phyloP scores from a whole-genome alignment of 2,113 vertebrate species.

The cattle (Bos taurus) region DNA sequence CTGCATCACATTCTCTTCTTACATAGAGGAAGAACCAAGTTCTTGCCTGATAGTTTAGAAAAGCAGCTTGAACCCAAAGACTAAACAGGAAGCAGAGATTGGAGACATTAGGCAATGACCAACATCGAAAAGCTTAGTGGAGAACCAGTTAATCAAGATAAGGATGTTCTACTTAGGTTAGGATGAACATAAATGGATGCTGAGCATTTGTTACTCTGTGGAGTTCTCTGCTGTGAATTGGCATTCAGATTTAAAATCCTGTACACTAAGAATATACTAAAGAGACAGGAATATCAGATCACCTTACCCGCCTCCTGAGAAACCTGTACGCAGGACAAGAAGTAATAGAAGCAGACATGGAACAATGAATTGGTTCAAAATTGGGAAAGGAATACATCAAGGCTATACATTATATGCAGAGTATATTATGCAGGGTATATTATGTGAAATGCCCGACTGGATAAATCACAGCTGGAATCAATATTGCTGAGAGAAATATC shows the following conservation, averaged over 20 bases:
- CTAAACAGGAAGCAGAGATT: neutral
- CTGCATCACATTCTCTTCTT: neutral
- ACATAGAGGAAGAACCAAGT: neutral
- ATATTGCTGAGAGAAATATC: neutral
- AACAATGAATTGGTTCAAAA: neutral
- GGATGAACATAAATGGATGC: neutral
- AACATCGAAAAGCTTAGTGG: neutral
- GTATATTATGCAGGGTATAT: neutral
- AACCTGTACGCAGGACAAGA: fast-evolving
- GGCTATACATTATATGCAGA: neutral
- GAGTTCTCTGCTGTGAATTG: neutral
- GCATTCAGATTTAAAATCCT: neutral
- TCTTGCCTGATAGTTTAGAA: neutral
- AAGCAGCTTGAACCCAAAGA: neutral
- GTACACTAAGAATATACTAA: neutral
- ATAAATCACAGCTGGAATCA: neutral
- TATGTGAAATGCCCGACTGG: neutral
- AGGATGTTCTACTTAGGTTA: neutral
- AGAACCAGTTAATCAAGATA: neutral
- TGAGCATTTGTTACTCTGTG: neutral
- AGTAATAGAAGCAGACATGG: neutral
- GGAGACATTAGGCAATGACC: neutral
- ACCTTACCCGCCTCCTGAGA: neutral
- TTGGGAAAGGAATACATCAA: neutral
- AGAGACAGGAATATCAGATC: neutral